Percentiles rank a stretch among this genome's conserved stretches.
Evolutionary conservation across 2,113 vertebrate genomes (phyloP).

Genomic region (Eidolon helvum): DNA sequence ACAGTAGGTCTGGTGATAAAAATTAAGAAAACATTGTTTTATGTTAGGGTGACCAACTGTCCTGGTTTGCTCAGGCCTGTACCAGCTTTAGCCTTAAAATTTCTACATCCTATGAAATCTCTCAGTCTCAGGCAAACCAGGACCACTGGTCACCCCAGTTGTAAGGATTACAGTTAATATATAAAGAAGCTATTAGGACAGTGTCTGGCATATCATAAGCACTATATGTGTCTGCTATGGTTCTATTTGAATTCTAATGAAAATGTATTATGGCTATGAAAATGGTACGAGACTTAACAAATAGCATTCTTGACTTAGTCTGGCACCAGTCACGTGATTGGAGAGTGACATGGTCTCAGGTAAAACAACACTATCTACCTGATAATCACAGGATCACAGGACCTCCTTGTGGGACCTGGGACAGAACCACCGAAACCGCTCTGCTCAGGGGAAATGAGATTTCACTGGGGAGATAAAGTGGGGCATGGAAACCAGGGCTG

Average conservation of each 20-base stretch:
- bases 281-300: neutral
- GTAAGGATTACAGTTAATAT: neutral
- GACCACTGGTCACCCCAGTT: neutral
- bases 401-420: neutral
- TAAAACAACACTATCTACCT: neutral
- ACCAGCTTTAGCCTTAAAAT: neutral
- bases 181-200: neutral
- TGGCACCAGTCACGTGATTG: neutral
- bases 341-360: neutral
- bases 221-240: neutral
- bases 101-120: neutral
- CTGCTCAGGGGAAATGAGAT: neutral
- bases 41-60: neutral
- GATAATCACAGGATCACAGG: neutral
- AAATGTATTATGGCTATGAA: neutral
- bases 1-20: neutral
- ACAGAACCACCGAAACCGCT: neutral
- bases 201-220: neutral
- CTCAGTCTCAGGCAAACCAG: neutral
- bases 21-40: constrained; percentile 17
- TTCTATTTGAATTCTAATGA: neutral
- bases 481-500: neutral
- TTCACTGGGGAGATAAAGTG: neutral
- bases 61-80: neutral
- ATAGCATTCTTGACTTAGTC: neutral